Percentiles rank a stretch among this genome's conserved stretches.
phyloP scores from a whole-genome alignment of 2,888 invertebrate genomes.

The Spilosoma lubricipeda region DNA sequence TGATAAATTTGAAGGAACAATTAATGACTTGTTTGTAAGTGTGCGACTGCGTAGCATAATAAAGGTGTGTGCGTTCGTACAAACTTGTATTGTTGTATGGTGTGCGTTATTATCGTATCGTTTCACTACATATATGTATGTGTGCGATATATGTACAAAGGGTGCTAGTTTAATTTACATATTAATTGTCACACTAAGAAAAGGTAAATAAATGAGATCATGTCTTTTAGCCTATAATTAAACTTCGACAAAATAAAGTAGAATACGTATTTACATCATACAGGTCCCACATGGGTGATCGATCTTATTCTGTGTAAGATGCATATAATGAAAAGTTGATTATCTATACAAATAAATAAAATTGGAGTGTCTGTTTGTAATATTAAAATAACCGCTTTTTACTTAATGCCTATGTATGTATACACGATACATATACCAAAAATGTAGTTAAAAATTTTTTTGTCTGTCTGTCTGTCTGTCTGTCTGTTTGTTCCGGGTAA shows the following conservation, averaged over 20 bases:
- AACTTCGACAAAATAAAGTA: constrained; percentile 28
- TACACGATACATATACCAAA: too few relatives aligned
- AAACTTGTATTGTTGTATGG: constrained; percentile 35
- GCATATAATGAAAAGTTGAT: too few relatives aligned
- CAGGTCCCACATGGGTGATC: not conserved
- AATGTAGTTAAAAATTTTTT: too few relatives aligned
- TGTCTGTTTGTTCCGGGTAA: too few relatives aligned
- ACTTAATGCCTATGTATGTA: too few relatives aligned
- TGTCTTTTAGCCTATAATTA: constrained; percentile 48
- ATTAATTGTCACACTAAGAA: constrained; percentile 64
- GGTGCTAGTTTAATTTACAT: constrained; percentile 67
- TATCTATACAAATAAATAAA: too few relatives aligned
- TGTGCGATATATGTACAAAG: constrained; percentile 54
- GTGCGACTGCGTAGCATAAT: constrained; percentile 45
- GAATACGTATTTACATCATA: not conserved
- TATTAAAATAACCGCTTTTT: too few relatives aligned
- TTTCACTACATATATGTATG: constrained; percentile 62
- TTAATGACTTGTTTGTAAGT: constrained; percentile 61
- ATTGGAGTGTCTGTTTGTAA: too few relatives aligned
- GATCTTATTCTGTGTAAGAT: not conserved
- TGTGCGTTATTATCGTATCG: constrained; percentile 52
- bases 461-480: too few relatives aligned
- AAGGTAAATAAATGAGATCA: constrained; percentile 54
- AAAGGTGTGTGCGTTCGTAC: constrained; percentile 27
- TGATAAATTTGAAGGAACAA: constrained; percentile 67